Base-by-base conservation (phyloP, 2,797 vertebrate genomes). In the Distichodus sexfasciatus region DNA sequence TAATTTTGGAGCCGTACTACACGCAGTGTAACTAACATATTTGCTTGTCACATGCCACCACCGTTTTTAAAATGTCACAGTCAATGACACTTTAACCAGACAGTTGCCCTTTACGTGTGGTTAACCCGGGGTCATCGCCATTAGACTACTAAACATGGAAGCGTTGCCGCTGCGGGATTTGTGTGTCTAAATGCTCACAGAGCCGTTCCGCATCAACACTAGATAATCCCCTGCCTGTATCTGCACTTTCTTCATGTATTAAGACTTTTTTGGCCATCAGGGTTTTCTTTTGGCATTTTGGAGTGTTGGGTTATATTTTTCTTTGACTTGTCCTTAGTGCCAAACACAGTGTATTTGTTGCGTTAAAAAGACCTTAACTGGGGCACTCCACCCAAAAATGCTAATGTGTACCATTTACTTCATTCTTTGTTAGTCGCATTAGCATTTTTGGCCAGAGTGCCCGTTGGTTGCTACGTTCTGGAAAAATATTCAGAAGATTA, bases 241-340 rank as follows among this genome's bases (percentile, higher is more conserved):
- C 23, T 29, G 40, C 23, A 48, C 57, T 59, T 43, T 57, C 40
- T 41, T 36, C 48, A 24, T 51, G 33, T 64, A 40, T 38, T 31
- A 36, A 10, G 3, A n/a, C n/a, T n/a, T n/a, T 57, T 55, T 44
- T 36, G 35, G 29, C 40, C 29, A 8, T 57, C 47, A 41, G 15
- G 6, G 21, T 7, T 38, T 5, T 29, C 6, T 15, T 14, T 43
- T 43, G 3, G 0, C 7, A 60, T 0, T 0, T n/a, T n/a, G n/a
- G 0, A 19, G 36, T 31, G 28, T 29, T 35, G 19, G 24, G 11
- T 15, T 3, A n/a, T 17, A 10, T 11, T n/a, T 68, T 9, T 19
- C 0, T 48, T 43, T 54, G 11, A 23, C 19, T 28, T 51, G 66
- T 43, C 47, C 28, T 38, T 28, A 44, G 66, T 75, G 72, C 72